Evolutionary conservation across 2,113 vertebrate genomes (phyloP).

Genomic region (Aptenodytes patagonicus): DNA sequence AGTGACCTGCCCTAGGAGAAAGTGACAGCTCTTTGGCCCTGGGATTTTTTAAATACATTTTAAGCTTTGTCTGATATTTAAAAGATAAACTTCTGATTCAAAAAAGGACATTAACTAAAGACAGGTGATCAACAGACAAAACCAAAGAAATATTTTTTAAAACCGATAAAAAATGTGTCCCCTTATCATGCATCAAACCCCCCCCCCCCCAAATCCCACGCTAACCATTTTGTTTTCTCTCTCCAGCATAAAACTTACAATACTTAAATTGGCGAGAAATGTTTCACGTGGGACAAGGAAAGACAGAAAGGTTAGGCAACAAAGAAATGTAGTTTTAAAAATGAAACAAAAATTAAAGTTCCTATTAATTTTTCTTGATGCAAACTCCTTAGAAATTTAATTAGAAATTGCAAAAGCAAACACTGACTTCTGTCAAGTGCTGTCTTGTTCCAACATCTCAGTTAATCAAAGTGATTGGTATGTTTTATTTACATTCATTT

Average conservation of each 20-base stretch:
- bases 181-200: neutral
- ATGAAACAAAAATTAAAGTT: neutral
- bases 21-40: neutral
- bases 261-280: neutral
- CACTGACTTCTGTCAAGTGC: neutral
- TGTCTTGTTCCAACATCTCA: neutral
- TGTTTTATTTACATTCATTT: neutral
- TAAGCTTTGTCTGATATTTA: neutral
- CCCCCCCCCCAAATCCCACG: neutral
- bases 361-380: neutral
- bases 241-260: neutral
- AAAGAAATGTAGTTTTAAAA: neutral
- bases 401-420: neutral
- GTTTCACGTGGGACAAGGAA: neutral
- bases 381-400: neutral
- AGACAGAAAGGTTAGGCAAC: neutral
- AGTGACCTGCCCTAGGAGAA: neutral
- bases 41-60: neutral
- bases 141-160: neutral
- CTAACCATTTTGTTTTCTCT: neutral
- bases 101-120: neutral
- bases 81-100: neutral
- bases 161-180: neutral
- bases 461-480: conserved; percentile 16
- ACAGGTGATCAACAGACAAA: neutral